Base-by-base conservation (phyloP, 2,888 invertebrate genomes). In the Pinctada fucata region DNA sequence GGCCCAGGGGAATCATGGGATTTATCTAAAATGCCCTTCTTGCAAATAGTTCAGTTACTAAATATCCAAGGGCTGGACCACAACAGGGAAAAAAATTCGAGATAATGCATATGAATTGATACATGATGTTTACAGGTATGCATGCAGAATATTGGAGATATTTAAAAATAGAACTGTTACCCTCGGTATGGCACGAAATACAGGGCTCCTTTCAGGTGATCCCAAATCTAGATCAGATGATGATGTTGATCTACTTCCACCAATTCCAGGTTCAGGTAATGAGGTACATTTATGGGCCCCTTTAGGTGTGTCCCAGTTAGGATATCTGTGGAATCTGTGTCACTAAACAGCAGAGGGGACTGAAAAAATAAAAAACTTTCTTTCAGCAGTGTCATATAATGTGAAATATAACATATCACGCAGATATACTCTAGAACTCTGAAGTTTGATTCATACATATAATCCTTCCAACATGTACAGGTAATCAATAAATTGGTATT, bases 131-230 rank as follows among this genome's bases (percentile, higher is more conserved):
- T 58, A 31, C 31, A 31, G 31, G 58, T 58, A 13, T 58, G 58
- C 58, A 58, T 58, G 58, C 58, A 58, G 58, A 58, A 58, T 58
- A 10, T 10, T 58, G 58, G 58, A 58, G 58, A 58, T 58, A 58
- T 58, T 58, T 58, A 6, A 58, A 58, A 58, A 58, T 58, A 58
- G 58, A 58, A 10, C 31, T 31, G 31, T 31, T 31, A 31, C 31
- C 31, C 31, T 58, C 1, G 58, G 58, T 10, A 6, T 58, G 6
- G 6, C 13, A 58, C 58, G 58, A 58, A 58, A 58, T 58, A 58
- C 58, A 58, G 58, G 58, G 58, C 58, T 58, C 13, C 58, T 10
- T 58, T 58, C 58, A 10, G 58, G 58, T 13, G 58, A 58, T 58
- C 58, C 58, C 1, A 58, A 58, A 58, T 58, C 58, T 58, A 58